These are phyloP conservation scores for Aviceda subcristata DNA, from an alignment of 2,113 vertebrate genomes.

Conservation along the genomic window DNA sequence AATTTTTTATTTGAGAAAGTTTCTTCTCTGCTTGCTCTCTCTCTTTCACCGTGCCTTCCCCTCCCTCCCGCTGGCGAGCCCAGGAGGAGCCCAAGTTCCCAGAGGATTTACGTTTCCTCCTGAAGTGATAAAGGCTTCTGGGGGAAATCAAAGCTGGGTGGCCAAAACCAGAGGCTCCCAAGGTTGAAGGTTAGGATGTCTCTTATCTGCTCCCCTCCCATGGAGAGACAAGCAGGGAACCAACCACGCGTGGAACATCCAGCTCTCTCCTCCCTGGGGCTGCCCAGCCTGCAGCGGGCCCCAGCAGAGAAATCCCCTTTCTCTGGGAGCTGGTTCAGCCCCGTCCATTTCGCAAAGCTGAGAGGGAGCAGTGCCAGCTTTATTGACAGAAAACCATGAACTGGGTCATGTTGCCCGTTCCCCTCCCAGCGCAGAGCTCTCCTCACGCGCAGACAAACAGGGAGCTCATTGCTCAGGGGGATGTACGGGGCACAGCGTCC, in stretches of 20 bases:
- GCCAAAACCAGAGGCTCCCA: background rate
- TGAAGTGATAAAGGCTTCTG: background rate
- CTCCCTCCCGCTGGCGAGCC: background rate
- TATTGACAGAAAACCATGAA: background rate
- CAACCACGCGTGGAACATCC: background rate
- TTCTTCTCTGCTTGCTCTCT: background rate
- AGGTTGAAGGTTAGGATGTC: background rate
- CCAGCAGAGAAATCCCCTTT: background rate
- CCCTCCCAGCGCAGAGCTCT: background rate
- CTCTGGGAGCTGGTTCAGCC: background rate
- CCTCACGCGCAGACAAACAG: background rate
- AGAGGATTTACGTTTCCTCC: background rate
- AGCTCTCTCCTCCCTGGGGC: background rate
- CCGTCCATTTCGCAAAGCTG: background rate
- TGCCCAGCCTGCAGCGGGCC: background rate
- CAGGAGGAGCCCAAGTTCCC: background rate
- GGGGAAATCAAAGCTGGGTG: background rate
- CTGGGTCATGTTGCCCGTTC: background rate
- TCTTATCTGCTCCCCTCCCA: background rate
- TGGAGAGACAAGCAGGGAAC: background rate
- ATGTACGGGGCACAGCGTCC: rapidly evolving
- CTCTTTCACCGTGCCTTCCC: background rate
- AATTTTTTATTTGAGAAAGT: background rate
- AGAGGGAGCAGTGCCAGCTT: background rate
- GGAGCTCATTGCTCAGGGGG: background rate